phyloP scores from a whole-genome alignment of 1,140 invertebrate species.

The Apis laboriosa region DNA sequence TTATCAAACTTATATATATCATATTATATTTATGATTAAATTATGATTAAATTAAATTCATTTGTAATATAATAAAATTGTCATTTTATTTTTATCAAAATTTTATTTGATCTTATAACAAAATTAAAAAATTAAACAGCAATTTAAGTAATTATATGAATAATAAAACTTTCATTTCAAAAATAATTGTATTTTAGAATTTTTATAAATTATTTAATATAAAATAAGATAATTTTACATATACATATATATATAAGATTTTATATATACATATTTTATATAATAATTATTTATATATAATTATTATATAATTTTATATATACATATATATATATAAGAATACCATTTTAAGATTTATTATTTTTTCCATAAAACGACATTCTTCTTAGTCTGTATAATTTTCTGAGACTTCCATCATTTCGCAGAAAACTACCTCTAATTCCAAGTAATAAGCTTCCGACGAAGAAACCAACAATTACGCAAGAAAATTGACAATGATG shows the following conservation, averaged over 20 bases:
- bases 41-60: not conserved
- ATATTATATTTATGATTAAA: not conserved
- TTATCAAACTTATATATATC: not conserved
- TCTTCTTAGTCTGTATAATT: constrained; percentile 3
- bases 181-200: not conserved
- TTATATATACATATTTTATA: too few relatives aligned
- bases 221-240: not conserved
- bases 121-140: not conserved
- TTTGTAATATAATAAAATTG: not conserved
- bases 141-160: not conserved
- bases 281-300: too few relatives aligned
- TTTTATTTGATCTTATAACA: not conserved
- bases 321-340: not conserved
- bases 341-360: not conserved
- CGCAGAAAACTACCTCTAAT: constrained; percentile 9
- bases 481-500: constrained; percentile 41
- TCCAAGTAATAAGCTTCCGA: constrained; percentile 39
- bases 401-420: constrained; percentile 40
- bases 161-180: not conserved
- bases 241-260: not conserved
- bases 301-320: not conserved
- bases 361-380: not conserved
- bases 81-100: not conserved
- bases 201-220: not conserved
- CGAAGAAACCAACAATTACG: constrained; percentile 31